phyloP scores from a whole-genome alignment of 1,140 invertebrate genomes.

The Carposina sasakii region DNA sequence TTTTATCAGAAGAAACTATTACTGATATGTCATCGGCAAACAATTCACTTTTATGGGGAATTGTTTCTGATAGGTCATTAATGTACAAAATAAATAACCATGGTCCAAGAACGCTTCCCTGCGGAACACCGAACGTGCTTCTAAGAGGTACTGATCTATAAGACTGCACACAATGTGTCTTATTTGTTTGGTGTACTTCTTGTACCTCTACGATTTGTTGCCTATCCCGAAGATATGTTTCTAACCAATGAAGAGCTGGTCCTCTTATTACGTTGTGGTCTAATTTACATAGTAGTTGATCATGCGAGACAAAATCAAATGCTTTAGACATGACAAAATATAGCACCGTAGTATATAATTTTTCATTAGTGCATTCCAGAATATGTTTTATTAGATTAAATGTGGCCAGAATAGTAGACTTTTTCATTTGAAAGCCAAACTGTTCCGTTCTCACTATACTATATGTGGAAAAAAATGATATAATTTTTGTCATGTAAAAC shows the following conservation, averaged over 20 bases:
- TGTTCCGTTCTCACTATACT: not conserved
- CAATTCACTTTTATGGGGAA: not conserved
- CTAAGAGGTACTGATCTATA: not conserved
- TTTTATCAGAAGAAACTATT: not conserved
- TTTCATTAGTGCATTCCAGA: not conserved
- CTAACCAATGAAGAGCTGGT: conserved; percentile 2
- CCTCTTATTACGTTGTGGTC: conserved; percentile 4
- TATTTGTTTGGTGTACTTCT: not conserved
- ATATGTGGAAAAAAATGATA: too few species aligned
- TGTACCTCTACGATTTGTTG: conserved; percentile 2
- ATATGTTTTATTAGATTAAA: not conserved
- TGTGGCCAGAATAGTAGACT: not conserved
- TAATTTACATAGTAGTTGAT: conserved; percentile 3
- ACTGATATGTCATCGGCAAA: conserved; percentile 8
- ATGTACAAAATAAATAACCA: conserved; percentile 1
- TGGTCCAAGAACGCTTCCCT: conserved; percentile 10
- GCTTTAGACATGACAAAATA: not conserved
- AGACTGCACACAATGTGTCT: not conserved
- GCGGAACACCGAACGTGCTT: conserved; percentile 3
- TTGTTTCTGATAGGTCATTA: conserved; percentile 4
- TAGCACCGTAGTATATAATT: not conserved
- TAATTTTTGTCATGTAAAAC: too few species aligned
- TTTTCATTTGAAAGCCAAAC: not conserved
- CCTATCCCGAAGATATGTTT: conserved; percentile 3
- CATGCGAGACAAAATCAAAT: not conserved